phyloP scores from a whole-genome alignment of 2,113 vertebrate genomes.

The Heterocephalus glaber region DNA sequence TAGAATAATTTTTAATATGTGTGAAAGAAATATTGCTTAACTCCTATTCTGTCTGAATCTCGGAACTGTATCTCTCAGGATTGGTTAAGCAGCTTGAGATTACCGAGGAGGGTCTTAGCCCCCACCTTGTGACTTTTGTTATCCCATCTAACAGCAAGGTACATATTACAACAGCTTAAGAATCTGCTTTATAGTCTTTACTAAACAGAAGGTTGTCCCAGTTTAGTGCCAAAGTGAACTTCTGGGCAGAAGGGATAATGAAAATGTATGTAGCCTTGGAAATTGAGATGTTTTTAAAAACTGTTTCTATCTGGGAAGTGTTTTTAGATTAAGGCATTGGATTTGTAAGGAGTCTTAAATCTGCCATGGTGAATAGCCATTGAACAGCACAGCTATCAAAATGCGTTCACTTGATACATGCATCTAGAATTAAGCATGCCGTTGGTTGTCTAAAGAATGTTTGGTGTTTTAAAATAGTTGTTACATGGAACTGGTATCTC shows the following conservation, averaged over 20 bases:
- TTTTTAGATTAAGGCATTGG: not conserved
- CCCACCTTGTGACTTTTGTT: not conserved
- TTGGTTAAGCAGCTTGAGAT: conserved; percentile 20
- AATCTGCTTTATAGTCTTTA: not conserved
- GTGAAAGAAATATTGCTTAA: not conserved
- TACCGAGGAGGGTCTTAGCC: not conserved
- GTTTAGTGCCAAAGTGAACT: not conserved
- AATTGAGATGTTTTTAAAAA: conserved; percentile 18
- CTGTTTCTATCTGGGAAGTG: not conserved
- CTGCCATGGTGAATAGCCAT: not conserved
- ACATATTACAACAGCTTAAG: conserved; percentile 1
- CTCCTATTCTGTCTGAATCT: not conserved
- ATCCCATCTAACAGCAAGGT: not conserved
- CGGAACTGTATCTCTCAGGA: not conserved
- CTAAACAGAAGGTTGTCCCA: not conserved
- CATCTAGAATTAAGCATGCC: not conserved
- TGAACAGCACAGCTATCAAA: not conserved
- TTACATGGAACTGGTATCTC: not conserved
- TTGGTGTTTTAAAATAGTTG: not conserved
- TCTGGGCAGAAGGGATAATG: not conserved
- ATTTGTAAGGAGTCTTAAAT: not conserved
- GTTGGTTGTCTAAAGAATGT: not conserved
- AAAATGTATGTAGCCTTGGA: conserved; percentile 3
- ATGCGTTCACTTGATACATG: not conserved
- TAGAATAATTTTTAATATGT: not conserved